These are phyloP conservation scores for Trematomus bernacchii DNA, from an alignment of 2,797 vertebrate species.

Conservation along the genomic window DNA sequence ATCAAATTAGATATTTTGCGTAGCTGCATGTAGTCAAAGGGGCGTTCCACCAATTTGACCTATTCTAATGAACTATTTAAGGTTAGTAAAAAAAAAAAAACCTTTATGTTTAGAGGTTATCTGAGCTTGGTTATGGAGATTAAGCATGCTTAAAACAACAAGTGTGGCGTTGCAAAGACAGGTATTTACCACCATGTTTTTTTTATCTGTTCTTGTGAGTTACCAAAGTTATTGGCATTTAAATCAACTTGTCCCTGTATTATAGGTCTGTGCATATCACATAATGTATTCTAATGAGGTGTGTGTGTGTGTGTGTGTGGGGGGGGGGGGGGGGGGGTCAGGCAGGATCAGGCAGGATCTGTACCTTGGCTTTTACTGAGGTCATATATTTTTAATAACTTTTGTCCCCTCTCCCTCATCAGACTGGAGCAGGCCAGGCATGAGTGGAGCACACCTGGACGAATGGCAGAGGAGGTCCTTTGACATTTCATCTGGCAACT, in stretches of 20 bases:
- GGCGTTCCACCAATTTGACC: background rate
- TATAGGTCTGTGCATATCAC: background rate
- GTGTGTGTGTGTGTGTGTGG: background rate
- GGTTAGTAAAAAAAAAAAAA: background rate
- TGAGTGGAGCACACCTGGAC: constrained; percentile 88
- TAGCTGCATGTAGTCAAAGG: background rate
- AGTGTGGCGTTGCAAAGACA: background rate
- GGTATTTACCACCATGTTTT: background rate
- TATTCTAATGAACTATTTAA: no score
- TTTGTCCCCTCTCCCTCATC: constrained; percentile 76
- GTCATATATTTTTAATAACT: constrained; percentile 76
- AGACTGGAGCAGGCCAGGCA: constrained; percentile 85
- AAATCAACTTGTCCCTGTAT: background rate
- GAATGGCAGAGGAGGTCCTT: constrained; percentile 97
- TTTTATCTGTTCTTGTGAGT: background rate
- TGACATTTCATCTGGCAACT: constrained; percentile 89
- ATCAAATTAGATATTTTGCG: background rate
- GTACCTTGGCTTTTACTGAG: constrained; percentile 45
- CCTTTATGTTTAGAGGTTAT: background rate
- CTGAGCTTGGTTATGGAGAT: background rate
- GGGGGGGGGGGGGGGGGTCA: background rate
- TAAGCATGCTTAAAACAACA: background rate
- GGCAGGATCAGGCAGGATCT: no score
- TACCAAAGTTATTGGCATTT: background rate
- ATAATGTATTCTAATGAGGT: constrained; percentile 3